phyloP scores from a whole-genome alignment of 2,113 vertebrate genomes.

The Platichthys stellatus region DNA sequence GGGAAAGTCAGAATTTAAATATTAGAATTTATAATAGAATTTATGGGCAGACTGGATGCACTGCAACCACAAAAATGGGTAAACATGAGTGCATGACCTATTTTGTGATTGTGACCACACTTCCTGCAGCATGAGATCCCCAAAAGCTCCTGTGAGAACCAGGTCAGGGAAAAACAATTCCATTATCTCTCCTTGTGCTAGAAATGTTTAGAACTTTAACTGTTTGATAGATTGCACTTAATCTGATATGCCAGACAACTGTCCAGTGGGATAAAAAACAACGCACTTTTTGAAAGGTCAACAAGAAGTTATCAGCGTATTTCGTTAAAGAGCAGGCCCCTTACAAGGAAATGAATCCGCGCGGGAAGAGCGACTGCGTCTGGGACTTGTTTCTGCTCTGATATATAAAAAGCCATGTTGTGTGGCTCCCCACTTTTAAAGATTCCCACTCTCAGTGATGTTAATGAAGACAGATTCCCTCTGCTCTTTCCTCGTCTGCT shows the following conservation, averaged over 20 bases:
- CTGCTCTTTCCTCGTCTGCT: slow-evolving; percentile 10
- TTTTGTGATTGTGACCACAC: background rate
- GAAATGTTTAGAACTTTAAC: background rate
- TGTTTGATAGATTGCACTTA: background rate
- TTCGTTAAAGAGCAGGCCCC: background rate
- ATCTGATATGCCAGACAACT: background rate
- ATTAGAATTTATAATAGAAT: slow-evolving; percentile 9
- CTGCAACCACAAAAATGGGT: background rate
- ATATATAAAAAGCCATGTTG: background rate
- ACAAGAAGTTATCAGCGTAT: background rate
- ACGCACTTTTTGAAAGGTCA: background rate
- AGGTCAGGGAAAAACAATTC: background rate
- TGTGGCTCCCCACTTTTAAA: slow-evolving; percentile 4
- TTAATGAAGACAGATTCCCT: slow-evolving; percentile 26
- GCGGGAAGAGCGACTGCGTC: background rate
- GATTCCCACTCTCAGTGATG: background rate
- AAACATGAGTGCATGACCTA: background rate
- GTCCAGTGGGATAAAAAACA: background rate
- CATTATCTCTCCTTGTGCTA: no score
- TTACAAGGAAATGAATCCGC: background rate
- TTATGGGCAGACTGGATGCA: background rate
- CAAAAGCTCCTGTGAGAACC: background rate
- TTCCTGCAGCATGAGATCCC: background rate
- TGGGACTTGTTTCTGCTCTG: background rate
- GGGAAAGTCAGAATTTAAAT: slow-evolving; percentile 11